Evolutionary conservation across 2,113 vertebrate genomes (phyloP), one percentile per base, ranked within the genome.

Genomic region (Solenodon paradoxus): DNA sequence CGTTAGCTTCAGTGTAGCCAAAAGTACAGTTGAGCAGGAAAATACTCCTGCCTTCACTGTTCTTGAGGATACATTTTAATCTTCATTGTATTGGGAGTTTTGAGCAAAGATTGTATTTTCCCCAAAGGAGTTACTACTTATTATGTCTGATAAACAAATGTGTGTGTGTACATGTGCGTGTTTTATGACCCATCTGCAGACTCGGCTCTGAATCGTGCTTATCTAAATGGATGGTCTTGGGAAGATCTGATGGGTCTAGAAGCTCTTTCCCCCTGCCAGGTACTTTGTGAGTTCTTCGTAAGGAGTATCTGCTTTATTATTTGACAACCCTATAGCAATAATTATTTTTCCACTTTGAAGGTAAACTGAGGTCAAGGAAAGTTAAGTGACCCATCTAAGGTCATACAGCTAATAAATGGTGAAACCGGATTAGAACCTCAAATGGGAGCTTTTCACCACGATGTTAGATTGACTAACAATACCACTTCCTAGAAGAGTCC

Each of bases 71-170:
- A 55, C 88, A 93, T 88, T 96, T 64, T 89, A 91, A 96, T 83
- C 96, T 61, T n/a, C n/a, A n/a, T n/a, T n/a, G n/a, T 90, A 40
- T 94, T 97, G 79, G 92, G 53, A 77, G 26, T 96, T 94, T 96
- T 61, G 11, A 94, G 82, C 77, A 87, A 92, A 66, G 81, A 35
- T 0, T 68, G 83, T 53, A 3, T 88, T 98, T 97, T 88, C 53
- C 87, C 84, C 45, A 88, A 95, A 86, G 85, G 63, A 74, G 49
- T 63, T 74, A 16, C 49, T 92, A 53, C 3, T 71, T 78, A 12
- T 13, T 82, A 57, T 93, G 68, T 26, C 3, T 61, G 24, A 30
- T 22, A 63, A 71, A 32, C 24, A 9, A 11, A 6, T 42, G n/a
- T 26, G 63, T 77, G n/a, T 8, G 24, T 42, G 11, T 75, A 30